Conservation (phyloP, 2,888 invertebrate genomes). For the Latrodectus elegans region DNA sequence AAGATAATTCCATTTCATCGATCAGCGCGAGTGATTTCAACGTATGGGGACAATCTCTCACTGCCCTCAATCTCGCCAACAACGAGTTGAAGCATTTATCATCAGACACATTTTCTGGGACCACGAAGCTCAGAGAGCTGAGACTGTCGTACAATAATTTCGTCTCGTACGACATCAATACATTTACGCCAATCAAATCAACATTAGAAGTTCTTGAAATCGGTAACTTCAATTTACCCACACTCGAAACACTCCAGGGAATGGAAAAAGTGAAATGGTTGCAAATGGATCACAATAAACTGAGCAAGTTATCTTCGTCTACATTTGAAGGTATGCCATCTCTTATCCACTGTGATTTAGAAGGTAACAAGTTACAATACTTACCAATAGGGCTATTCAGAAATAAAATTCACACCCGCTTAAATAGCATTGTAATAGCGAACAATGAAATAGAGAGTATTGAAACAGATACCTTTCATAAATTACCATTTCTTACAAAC, state of each 20-base stretch:
- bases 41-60: constrained; percentile 86
- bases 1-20: constrained; percentile 70
- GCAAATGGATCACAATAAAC: constrained; percentile 81
- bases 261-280: constrained; percentile 70
- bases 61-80: constrained; percentile 92
- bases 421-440: constrained; percentile 86
- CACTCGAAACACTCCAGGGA: constrained; percentile 36
- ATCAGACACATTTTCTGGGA: constrained; percentile 84
- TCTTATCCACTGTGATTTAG: constrained; percentile 89
- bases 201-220: constrained; percentile 88
- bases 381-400: constrained; percentile 83
- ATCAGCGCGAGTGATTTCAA: constrained; percentile 80
- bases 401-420: constrained; percentile 81
- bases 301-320: constrained; percentile 83
- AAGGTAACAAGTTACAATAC: constrained; percentile 86
- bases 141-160: constrained; percentile 73
- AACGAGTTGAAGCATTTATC: constrained; percentile 90
- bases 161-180: constrained; percentile 40
- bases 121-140: constrained; percentile 77
- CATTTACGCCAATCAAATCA: constrained; percentile 73
- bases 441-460: constrained; percentile 85
- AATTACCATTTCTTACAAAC: constrained; percentile 83
- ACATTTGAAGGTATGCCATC: constrained; percentile 83
- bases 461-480: constrained; percentile 82
- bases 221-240: constrained; percentile 80